phyloP scores from a whole-genome alignment of 1,140 invertebrate species.

The Yoshiicerus persimilis region DNA sequence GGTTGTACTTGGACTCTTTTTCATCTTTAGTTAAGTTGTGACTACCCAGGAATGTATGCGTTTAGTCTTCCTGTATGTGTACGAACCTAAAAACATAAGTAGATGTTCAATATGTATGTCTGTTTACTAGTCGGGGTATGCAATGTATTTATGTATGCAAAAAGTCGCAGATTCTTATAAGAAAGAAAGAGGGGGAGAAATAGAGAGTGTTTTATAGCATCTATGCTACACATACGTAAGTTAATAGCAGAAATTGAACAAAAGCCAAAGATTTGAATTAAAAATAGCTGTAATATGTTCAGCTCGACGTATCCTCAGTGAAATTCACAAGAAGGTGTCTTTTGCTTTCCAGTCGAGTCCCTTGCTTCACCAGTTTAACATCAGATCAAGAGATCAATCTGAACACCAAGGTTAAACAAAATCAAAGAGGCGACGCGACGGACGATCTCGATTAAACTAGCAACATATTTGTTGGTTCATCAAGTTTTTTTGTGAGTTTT shows the following conservation, averaged over 20 bases:
- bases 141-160: neutral
- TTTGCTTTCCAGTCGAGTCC: slow-evolving; percentile 29
- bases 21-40: neutral
- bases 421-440: neutral
- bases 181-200: neutral
- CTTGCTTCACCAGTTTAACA: slow-evolving; percentile 28
- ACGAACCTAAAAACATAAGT: neutral
- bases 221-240: neutral
- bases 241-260: slow-evolving; percentile 4
- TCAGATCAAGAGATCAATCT: neutral
- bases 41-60: neutral
- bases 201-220: neutral
- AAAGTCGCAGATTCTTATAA: neutral
- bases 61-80: neutral
- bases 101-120: neutral
- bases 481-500: neutral
- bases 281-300: slow-evolving; percentile 18
- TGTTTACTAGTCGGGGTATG: neutral
- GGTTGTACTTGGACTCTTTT: neutral
- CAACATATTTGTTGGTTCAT: neutral
- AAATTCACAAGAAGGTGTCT: slow-evolving; percentile 8
- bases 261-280: neutral
- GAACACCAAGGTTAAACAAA: neutral
- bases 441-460: neutral
- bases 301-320: neutral